These are phyloP conservation scores for Callaeas wilsoni DNA, from an alignment of 2,113 vertebrate species.

Conservation along the genomic window DNA sequence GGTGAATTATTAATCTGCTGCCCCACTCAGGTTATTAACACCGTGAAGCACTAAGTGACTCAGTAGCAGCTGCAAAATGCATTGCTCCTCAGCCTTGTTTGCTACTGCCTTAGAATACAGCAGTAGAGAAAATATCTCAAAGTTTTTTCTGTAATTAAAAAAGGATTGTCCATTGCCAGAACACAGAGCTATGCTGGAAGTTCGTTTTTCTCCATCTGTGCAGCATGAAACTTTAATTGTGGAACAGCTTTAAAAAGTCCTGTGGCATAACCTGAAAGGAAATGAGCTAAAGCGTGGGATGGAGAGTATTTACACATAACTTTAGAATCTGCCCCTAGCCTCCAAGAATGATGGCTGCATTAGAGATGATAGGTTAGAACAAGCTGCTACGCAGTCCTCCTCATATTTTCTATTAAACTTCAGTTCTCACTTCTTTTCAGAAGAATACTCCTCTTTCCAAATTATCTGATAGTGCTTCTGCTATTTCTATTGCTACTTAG, in stretches of 20 bases:
- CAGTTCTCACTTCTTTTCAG: neutral
- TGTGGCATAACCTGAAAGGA: constrained; percentile 4
- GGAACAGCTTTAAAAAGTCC: neutral
- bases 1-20: neutral
- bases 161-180: neutral
- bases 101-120: neutral
- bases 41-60: neutral
- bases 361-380: neutral
- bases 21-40: neutral
- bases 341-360: neutral
- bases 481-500: neutral
- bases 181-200: neutral
- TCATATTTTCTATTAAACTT: neutral
- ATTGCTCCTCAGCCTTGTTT: neutral
- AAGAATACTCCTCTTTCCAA: neutral
- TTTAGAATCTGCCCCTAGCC: neutral
- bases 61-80: neutral
- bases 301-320: neutral
- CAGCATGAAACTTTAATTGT: constrained; percentile 15
- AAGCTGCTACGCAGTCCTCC: neutral
- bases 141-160: neutral
- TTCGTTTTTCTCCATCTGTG: constrained; percentile 27
- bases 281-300: neutral
- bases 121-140: neutral
- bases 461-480: neutral